phyloP scores from a whole-genome alignment of 2,113 vertebrate species.

The Corythornis cristatus region DNA sequence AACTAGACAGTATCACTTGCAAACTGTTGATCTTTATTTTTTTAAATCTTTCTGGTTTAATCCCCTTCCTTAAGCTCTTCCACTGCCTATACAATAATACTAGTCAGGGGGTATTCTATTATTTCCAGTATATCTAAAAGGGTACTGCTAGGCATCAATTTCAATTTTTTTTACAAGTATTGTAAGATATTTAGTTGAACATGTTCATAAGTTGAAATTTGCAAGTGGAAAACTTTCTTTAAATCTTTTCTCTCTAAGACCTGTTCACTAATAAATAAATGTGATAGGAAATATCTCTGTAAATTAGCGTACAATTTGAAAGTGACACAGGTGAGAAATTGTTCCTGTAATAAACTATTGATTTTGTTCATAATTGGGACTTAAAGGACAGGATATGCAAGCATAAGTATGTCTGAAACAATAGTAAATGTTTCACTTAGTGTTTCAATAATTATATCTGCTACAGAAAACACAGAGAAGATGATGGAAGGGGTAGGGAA shows the following conservation, averaged over 20 bases:
- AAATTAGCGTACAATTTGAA: conserved; percentile 41
- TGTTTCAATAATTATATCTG: background rate
- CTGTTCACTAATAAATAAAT: conserved; percentile 37
- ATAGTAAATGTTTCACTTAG: background rate
- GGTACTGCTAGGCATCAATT: background rate
- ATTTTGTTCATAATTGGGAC: conserved; percentile 24
- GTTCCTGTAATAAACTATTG: conserved; percentile 70
- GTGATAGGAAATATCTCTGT: conserved; percentile 57
- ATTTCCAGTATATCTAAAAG: background rate
- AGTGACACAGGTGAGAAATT: conserved; percentile 63
- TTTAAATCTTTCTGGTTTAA: background rate
- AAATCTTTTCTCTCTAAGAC: conserved; percentile 6
- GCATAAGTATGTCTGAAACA: background rate
- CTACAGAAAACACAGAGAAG: background rate
- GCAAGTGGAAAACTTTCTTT: background rate
- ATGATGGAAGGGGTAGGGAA: background rate
- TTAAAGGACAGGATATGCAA: conserved; percentile 37
- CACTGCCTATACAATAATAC: background rate
- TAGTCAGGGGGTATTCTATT: background rate
- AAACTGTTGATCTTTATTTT: background rate
- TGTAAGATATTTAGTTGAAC: background rate
- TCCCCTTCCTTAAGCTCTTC: background rate
- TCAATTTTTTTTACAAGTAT: conserved; percentile 13
- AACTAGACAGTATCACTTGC: background rate
- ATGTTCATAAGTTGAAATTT: conserved; percentile 37